Conservation (phyloP, 2,888 invertebrate species). For the Drosophila meridionalis region DNA sequence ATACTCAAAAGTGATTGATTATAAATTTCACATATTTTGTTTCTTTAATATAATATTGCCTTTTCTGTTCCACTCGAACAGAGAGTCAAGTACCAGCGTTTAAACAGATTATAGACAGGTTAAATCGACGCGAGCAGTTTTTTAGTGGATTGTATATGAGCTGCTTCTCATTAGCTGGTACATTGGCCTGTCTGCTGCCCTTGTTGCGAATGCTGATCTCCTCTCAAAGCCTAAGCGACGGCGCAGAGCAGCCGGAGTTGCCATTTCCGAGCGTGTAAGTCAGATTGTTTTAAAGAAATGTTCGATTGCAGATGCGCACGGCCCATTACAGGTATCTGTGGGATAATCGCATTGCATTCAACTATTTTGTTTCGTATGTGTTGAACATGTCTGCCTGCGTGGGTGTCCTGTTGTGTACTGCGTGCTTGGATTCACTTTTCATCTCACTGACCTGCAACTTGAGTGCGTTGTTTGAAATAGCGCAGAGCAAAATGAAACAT, state of each 20-base stretch:
- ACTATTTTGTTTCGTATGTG: conserved; percentile 46
- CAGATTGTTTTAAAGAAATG: neutral
- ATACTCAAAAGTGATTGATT: too few relatives aligned
- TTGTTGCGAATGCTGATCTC: conserved; percentile 8
- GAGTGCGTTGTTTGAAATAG: conserved; percentile 19
- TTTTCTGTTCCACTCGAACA: too few relatives aligned
- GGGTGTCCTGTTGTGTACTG: conserved; percentile 28
- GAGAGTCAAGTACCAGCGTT: neutral
- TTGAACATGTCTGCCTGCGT: conserved; percentile 43
- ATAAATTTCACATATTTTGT: too few relatives aligned
- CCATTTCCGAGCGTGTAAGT: conserved; percentile 48
- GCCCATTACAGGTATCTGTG: conserved; percentile 45
- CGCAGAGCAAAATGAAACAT: conserved; percentile 36
- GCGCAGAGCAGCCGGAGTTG: conserved; percentile 7
- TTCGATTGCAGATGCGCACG: neutral
- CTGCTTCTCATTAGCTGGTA: conserved; percentile 18
- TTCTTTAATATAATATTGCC: too few relatives aligned
- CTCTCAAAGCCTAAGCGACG: neutral
- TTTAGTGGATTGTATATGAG: conserved; percentile 29
- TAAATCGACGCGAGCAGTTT: conserved; percentile 35
- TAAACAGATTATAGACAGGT: conserved; percentile 10
- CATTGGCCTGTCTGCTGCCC: conserved; percentile 22
- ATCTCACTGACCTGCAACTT: conserved; percentile 35
- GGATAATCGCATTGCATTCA: conserved; percentile 24
- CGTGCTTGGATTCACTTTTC: conserved; percentile 48